Evolutionary conservation across 1,140 invertebrate genomes (phyloP), one percentile per base, ranked within the genome.

Genomic region (Leptinotarsa texana): DNA sequence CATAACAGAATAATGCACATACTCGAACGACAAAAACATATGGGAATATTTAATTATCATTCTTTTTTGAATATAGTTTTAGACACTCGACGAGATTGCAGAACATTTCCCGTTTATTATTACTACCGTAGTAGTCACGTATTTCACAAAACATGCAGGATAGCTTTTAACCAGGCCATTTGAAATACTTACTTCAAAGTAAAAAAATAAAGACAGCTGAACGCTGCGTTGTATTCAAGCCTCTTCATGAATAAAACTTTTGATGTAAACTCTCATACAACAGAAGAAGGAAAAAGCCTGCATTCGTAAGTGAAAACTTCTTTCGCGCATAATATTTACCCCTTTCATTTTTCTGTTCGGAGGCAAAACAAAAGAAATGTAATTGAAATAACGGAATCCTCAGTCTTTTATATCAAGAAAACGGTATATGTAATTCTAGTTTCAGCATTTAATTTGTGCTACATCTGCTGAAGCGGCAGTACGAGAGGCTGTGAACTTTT

Each of bases 381-480:
- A 67, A 67, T 67, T 67, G 65, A 67, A 67, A 67, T 27, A 67
- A 67, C 65, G 65, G 65, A 67, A 67, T 67, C 65, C 27, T 67
- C 65, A 67, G 24, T 67, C 65, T 67, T 67, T 67, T 27, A 27
- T 67, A 33, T 67, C 6, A 67, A 67, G 65, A 67, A 67, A 67
- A 67, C 24, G 42, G 27, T 24, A 67, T 67, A 67, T 67, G 65
- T 67, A 67, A 67, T 67, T 67, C 65, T 57, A 57, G n/a, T 57
- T 57, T 15, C 27, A 49, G 57, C 57, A 27, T 71, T 33, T 71
- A 61, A 71, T 71, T 71, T 71, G 49, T 42, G 69, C 69, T 57
- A 18, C 51, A 57, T 57, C 51, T 57, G 13, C n/a, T 15, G n/a
- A 57, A 57, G 51, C 3, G 51, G n/a, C 51, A 3, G n/a, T 17